phyloP scores from a whole-genome alignment of 1,140 invertebrate genomes.

The Penaeus vannamei region DNA sequence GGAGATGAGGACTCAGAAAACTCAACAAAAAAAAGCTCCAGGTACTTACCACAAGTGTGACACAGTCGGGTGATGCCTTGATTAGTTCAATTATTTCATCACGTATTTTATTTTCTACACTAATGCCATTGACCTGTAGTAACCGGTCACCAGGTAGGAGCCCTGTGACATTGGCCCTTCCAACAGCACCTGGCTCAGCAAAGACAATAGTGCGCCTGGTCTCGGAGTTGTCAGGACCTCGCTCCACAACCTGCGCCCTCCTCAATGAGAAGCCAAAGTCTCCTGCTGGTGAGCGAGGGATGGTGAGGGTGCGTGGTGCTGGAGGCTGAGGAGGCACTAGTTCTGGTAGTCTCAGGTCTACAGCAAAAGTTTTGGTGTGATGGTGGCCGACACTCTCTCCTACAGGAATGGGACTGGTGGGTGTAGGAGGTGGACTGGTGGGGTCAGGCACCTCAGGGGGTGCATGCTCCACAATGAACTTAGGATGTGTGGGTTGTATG shows the following conservation, averaged over 20 bases:
- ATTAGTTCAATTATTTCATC: slow-evolving; percentile 96
- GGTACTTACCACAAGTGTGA: slow-evolving; percentile 84
- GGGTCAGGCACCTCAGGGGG: neutral
- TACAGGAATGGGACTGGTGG: slow-evolving; percentile 60
- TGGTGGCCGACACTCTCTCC: slow-evolving; percentile 64
- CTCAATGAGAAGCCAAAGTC: slow-evolving; percentile 96
- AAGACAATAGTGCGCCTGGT: slow-evolving; percentile 83
- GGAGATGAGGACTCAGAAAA: neutral
- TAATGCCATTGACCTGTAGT: slow-evolving; percentile 89
- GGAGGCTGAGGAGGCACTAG: slow-evolving; percentile 83
- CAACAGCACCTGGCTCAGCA: slow-evolving; percentile 90
- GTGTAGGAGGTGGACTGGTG: slow-evolving; percentile 42
- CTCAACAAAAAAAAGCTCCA: neutral
- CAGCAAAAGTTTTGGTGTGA: slow-evolving; percentile 69
- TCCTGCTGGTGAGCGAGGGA: slow-evolving; percentile 86
- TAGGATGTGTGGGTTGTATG: slow-evolving; percentile 21
- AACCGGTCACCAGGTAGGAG: slow-evolving; percentile 93
- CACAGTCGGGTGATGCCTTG: slow-evolving; percentile 84
- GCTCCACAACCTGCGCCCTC: slow-evolving; percentile 83
- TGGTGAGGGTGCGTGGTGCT: slow-evolving; percentile 82
- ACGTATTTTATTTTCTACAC: slow-evolving; percentile 86
- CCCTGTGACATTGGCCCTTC: slow-evolving; percentile 82
- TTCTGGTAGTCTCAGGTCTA: slow-evolving; percentile 84
- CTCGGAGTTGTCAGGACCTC: slow-evolving; percentile 72
- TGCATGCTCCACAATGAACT: slow-evolving; percentile 30